Evolutionary conservation across 92 coral and sea anemone species (phyloP), one percentile per base, ranked within the genome.

Genomic region (Anthopleura xanthogrammica): DNA sequence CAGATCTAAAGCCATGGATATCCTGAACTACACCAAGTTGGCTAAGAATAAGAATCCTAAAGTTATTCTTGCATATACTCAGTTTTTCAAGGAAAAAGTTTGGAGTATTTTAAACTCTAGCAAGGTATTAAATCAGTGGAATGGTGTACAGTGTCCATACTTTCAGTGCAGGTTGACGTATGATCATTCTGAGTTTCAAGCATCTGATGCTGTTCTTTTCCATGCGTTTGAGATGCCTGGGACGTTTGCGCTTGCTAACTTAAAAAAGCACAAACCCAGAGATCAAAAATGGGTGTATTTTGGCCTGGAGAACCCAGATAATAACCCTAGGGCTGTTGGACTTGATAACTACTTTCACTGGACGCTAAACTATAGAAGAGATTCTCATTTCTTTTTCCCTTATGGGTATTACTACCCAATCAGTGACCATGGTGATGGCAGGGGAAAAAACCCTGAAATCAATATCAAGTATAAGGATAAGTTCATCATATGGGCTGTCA

Each of bases 281-380:
- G 29, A 64, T 29, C 90, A 87, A 79, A 84, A 83, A 20, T 87
- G 90, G 90, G 79, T 87, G 43, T 87, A 87, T 76, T 83, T 87
- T 71, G 83, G 83, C 20, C 55, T 87, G 17, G 90, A 87, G 65
- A 87, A 81, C 20, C 90, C 90, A 13, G 76, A 76, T 13, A 84
- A 83, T 12, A 83, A 84, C 36, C 90, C 90, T 6, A 75, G 19
- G 16, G 83, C 83, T 10, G 60, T 66, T 43, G 87, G 87, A 6
- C 72, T 87, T 75, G 84, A 87, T 57, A 79, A 83, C 50, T 80
- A 83, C 41, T 87, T 87, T 36, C 86, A 87, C 72, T 87, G 90
- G 90, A 87, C 83, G 13, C 42, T 83, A 52, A 87, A 81, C 24
- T 87, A 83, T 56, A 87, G 82, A 57, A 58, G 85, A 60, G 84